phyloP scores from a whole-genome alignment of 2,888 invertebrate genomes.

The Cryptocheilus praepositus region DNA sequence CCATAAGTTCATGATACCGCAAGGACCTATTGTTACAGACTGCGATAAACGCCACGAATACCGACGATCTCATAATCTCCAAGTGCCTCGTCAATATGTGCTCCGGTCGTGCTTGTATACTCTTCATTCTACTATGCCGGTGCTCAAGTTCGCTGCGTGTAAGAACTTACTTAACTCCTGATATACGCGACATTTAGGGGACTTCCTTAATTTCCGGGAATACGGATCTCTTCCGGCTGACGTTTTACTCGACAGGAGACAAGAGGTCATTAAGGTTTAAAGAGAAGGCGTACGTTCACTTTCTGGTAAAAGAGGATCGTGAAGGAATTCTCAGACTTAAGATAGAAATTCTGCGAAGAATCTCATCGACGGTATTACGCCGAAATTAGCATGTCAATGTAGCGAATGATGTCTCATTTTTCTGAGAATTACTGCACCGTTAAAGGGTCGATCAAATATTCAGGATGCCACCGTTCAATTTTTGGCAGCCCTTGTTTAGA shows the following conservation, averaged over 20 bases:
- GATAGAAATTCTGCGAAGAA: background rate
- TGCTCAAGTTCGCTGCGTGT: conserved; percentile 9
- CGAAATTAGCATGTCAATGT: too few relatives aligned
- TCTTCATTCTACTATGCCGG: too few relatives aligned
- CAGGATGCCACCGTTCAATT: background rate
- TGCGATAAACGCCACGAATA: too few relatives aligned
- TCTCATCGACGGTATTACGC: background rate
- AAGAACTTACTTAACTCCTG: conserved; percentile 54
- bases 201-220: conserved; percentile 59
- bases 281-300: conserved; percentile 38
- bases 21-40: too few relatives aligned
- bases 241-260: conserved; percentile 56
- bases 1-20: too few relatives aligned
- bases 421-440: background rate
- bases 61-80: too few relatives aligned
- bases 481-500: too few relatives aligned
- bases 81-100: too few relatives aligned
- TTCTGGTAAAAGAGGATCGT: background rate
- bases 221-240: conserved; percentile 50
- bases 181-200: conserved; percentile 52
- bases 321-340: background rate
- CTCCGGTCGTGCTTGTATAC: too few relatives aligned
- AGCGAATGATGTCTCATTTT: too few relatives aligned
- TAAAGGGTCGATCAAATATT: background rate
- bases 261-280: conserved; percentile 56